Conservation (phyloP, 1,140 invertebrate genomes). For the Ceratina australensis region DNA sequence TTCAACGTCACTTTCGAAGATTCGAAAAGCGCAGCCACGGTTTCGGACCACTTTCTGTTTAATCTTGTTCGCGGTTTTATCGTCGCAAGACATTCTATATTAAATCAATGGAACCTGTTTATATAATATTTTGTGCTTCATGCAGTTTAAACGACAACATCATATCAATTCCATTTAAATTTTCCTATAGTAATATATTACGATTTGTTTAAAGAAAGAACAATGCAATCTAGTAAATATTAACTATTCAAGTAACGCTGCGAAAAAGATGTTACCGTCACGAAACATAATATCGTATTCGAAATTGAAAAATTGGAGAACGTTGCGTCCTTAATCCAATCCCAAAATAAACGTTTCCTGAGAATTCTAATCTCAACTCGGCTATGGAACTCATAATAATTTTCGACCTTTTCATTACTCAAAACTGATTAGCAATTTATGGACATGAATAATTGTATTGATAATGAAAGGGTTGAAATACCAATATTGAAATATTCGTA, state of each 20-base stretch:
- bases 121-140: too few species aligned
- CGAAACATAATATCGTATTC: slow-evolving; percentile 7
- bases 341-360: slow-evolving; percentile 36
- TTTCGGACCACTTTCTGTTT: not conserved
- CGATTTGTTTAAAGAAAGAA: too few species aligned
- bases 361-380: slow-evolving; percentile 44
- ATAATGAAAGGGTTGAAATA: slow-evolving; percentile 21
- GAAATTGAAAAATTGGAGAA: slow-evolving; percentile 36
- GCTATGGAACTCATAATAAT: slow-evolving; percentile 46
- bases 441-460: too few species aligned
- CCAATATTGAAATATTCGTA: not conserved
- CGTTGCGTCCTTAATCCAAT: slow-evolving; percentile 53
- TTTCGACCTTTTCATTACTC: slow-evolving; percentile 28
- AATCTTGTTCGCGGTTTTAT: not conserved
- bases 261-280: too few species aligned
- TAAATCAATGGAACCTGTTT: too few species aligned
- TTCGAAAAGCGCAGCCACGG: not conserved
- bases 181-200: too few species aligned
- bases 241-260: too few species aligned
- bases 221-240: too few species aligned
- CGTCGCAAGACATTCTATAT: too few species aligned
- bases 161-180: too few species aligned
- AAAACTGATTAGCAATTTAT: not conserved
- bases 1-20: not conserved
- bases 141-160: too few species aligned